Evolutionary conservation across 2,113 vertebrate genomes (phyloP).

Genomic region (Ctenodactylus gundi): DNA sequence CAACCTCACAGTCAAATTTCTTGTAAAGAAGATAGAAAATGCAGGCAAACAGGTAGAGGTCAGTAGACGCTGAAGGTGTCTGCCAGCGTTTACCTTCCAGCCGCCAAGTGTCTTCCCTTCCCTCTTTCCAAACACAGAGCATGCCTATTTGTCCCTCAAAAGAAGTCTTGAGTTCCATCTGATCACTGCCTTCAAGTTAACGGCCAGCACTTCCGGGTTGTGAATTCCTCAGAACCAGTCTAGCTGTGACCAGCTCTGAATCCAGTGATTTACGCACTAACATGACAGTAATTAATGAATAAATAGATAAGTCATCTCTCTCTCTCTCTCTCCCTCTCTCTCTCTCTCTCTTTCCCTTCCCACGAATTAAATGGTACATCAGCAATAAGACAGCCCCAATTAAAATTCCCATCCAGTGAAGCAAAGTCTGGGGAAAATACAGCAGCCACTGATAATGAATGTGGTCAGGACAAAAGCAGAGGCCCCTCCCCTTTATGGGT

Average conservation of each 20-base stretch:
- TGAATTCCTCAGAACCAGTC: not conserved
- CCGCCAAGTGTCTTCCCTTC: not conserved
- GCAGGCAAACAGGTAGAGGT: not conserved
- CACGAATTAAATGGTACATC: not conserved
- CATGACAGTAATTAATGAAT: not conserved
- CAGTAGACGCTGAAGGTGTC: not conserved
- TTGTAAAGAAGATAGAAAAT: not conserved
- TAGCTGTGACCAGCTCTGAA: not conserved
- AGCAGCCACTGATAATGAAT: rapidly evolving
- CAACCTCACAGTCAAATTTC: not conserved
- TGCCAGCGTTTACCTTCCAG: not conserved
- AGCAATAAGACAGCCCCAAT: not conserved
- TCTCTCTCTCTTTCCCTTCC: no score
- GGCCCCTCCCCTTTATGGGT: no score
- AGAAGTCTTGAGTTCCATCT: not conserved
- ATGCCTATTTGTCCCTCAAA: not conserved
- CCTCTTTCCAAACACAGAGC: not conserved
- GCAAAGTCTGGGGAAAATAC: not conserved
- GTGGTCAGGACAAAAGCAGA: not conserved
- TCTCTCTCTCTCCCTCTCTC: not conserved
- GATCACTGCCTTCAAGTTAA: not conserved
- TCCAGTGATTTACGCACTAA: not conserved
- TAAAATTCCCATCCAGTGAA: not conserved
- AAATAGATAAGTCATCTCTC: not conserved
- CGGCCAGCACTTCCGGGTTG: not conserved